A percentile compares a stretch with the other conserved stretches of the same genome.
Evolutionary conservation across 2,113 vertebrate genomes (phyloP).

Genomic region (Cephalopterus ornatus): DNA sequence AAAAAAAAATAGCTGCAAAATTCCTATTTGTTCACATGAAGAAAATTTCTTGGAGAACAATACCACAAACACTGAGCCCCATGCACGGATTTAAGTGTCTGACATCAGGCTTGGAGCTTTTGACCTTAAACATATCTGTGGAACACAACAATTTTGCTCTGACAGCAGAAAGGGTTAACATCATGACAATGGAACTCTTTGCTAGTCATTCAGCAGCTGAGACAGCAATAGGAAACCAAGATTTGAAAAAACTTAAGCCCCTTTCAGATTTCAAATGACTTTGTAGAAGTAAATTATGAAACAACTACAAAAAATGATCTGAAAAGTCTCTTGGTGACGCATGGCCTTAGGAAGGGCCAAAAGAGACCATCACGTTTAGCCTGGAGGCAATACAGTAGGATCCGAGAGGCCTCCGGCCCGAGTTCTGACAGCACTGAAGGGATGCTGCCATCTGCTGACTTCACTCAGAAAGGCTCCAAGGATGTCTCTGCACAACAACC

Average conservation of each 20-base stretch:
- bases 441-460: slow-evolving; percentile 53
- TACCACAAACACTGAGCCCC: background rate
- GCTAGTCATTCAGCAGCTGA: background rate
- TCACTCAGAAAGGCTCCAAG: background rate
- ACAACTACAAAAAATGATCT: background rate
- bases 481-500: background rate
- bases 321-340: background rate
- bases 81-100: rapidly evolving
- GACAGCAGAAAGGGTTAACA: background rate
- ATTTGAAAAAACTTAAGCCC: background rate
- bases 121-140: background rate
- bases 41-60: background rate
- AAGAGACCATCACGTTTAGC: background rate
- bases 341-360: rapidly evolving
- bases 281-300: background rate
- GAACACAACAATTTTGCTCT: background rate
- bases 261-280: background rate
- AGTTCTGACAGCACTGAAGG: background rate
- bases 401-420: rapidly evolving
- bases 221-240: background rate
- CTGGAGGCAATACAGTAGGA: background rate
- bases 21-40: background rate
- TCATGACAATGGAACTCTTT: background rate
- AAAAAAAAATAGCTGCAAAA: too few relatives aligned
- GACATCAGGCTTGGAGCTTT: background rate